These are phyloP conservation scores for Eretmodus cyanostictus DNA, from an alignment of 2,113 vertebrate genomes.

Conservation along the genomic window DNA sequence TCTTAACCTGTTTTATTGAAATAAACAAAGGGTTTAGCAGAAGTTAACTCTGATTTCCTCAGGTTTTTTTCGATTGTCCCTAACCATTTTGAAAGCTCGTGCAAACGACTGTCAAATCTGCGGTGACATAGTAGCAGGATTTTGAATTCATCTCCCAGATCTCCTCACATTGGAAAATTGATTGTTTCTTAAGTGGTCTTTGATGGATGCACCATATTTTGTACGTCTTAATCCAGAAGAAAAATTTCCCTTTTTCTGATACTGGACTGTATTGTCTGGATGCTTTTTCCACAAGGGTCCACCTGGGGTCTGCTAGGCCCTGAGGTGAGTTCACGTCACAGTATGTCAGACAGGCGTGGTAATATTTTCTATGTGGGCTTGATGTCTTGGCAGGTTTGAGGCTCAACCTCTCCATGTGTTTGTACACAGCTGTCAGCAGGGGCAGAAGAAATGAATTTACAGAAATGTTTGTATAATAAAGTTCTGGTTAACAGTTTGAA, in stretches of 20 bases:
- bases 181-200: slow-evolving; percentile 13
- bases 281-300: slow-evolving; percentile 36
- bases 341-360: slow-evolving; percentile 25
- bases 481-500: background rate
- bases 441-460: background rate
- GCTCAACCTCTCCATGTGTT: background rate
- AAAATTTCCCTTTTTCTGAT: slow-evolving; percentile 1
- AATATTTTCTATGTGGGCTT: background rate
- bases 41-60: slow-evolving; percentile 11
- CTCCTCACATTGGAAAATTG: slow-evolving; percentile 32
- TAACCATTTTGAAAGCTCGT: background rate
- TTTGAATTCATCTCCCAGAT: slow-evolving; percentile 16
- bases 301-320: background rate
- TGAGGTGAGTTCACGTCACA: slow-evolving; percentile 8
- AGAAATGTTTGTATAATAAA: background rate
- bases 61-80: background rate
- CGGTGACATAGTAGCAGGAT: background rate
- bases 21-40: slow-evolving; percentile 2
- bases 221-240: slow-evolving; percentile 38
- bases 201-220: slow-evolving; percentile 51
- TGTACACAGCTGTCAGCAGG: slow-evolving; percentile 3
- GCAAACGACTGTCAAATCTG: slow-evolving; percentile 18
- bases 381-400: background rate
- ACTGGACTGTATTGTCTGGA: background rate
- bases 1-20: slow-evolving; percentile 38